phyloP scores from a whole-genome alignment of 2,797 vertebrate species.

The Poliocrania exsul region DNA sequence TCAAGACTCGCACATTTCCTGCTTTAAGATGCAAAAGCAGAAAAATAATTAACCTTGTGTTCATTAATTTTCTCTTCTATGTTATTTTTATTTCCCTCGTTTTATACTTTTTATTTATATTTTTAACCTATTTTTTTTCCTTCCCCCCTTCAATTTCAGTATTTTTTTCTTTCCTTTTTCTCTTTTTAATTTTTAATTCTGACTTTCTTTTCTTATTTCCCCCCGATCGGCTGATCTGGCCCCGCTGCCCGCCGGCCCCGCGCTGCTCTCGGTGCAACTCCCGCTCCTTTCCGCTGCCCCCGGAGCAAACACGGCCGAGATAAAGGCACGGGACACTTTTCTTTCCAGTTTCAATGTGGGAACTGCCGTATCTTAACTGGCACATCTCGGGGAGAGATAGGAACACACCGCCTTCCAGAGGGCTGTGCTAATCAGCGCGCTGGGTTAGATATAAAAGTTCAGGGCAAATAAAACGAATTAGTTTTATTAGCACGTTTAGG shows the following conservation, averaged over 20 bases:
- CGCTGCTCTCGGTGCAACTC: neutral
- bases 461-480: constrained; percentile 68
- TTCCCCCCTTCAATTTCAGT: neutral
- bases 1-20: constrained; percentile 31
- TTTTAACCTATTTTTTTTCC: neutral
- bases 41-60: neutral
- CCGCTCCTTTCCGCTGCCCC: neutral
- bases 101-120: neutral
- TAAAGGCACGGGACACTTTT: neutral
- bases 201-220: neutral
- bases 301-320: neutral
- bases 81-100: neutral
- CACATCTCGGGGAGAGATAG: neutral
- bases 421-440: constrained; percentile 37
- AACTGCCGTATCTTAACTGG: constrained; percentile 5
- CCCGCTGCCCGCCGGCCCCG: neutral
- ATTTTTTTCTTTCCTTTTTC: rapidly evolving
- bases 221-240: neutral
- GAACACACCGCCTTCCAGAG: neutral
- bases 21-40: constrained; percentile 20
- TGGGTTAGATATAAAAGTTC: constrained; percentile 40
- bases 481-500: constrained; percentile 66
- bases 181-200: neutral
- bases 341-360: neutral
- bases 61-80: neutral